Evolutionary conservation across 1,140 invertebrate species (phyloP), one percentile per base, ranked within the genome.

Genomic region (Cheumatopsyche charites): DNA sequence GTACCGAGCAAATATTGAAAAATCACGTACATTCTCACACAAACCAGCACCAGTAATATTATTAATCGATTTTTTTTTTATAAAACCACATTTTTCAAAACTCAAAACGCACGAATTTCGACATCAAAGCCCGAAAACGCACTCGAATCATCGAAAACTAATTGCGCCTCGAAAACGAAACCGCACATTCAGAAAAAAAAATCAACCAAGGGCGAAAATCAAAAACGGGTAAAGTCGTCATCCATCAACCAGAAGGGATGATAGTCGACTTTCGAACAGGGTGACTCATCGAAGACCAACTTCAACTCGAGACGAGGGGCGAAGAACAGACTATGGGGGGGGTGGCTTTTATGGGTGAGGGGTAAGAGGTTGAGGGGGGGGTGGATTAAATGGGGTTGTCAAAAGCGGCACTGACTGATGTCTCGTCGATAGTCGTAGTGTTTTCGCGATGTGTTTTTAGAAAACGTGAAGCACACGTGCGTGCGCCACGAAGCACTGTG

Each of bases 351-450:
- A 45, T 12, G 43, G 41, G 43, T n/a, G n/a, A n/a, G 41, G 41
- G 41, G 41, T 13, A 13, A 42, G 6, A 4, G 43, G 17, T 45
- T 17, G 15, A 17, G 47, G 5, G 47, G 12, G 9, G 47, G 47
- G 47, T 52, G 47, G 13, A 19, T 6, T 12, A n/a, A n/a, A 45
- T 12, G 43, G 41, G 43, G 43, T 45, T 45, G 43, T 3, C 43
- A 15, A n/a, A 45, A 15, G 13, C 13, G 12, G 47, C 47, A 52
- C 29, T 36, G 29, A 36, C 29, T 36, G 19, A 52, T 19, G 15
- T 52, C 47, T 17, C 47, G 19, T 52, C n/a, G 47, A 15, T 15
- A 17, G 58, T 62, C 15, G 58, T 49, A 68, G 49, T 36, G 66
- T 68, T 68, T 13, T 12, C 41, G 25, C 23, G 49, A 43, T 45